Evolutionary conservation across 2,888 invertebrate genomes (phyloP).

Genomic region (Anoplius nigerrimus): DNA sequence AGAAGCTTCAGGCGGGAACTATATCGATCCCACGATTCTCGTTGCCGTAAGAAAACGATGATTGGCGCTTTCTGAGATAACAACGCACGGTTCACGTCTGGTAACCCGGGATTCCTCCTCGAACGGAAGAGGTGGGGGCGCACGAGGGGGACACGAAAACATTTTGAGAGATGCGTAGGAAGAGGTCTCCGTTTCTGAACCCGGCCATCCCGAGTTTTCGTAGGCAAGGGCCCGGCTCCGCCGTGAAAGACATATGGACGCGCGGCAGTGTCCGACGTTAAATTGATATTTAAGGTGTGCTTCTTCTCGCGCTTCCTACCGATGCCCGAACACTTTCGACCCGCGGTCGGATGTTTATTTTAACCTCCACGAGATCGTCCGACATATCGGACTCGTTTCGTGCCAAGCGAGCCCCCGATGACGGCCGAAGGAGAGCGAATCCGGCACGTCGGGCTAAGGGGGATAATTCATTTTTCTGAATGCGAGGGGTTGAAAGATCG

Average conservation of each 20-base stretch:
- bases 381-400: not conserved
- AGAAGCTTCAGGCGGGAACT: too few relatives aligned
- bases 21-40: conserved; percentile 17
- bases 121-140: not conserved
- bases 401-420: too few relatives aligned
- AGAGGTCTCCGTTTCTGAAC: too few relatives aligned
- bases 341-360: not conserved
- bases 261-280: too few relatives aligned
- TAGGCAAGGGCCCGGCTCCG: too few relatives aligned
- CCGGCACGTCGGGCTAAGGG: not conserved
- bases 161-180: not conserved
- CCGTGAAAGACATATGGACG: too few relatives aligned
- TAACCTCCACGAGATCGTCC: not conserved
- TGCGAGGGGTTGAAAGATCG: not conserved
- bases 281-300: too few relatives aligned
- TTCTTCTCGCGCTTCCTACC: too few relatives aligned
- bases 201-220: too few relatives aligned
- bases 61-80: conserved; percentile 28
- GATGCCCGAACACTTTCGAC: not conserved
- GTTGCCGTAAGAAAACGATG: conserved; percentile 35
- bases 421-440: too few relatives aligned
- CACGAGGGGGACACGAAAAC: conserved; percentile 9
- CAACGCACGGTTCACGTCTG: conserved; percentile 15
- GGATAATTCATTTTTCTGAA: not conserved
- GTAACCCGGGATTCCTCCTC: not conserved